Conservation (phyloP, 1,140 invertebrate species). For the Drosophila quadrilineata region DNA sequence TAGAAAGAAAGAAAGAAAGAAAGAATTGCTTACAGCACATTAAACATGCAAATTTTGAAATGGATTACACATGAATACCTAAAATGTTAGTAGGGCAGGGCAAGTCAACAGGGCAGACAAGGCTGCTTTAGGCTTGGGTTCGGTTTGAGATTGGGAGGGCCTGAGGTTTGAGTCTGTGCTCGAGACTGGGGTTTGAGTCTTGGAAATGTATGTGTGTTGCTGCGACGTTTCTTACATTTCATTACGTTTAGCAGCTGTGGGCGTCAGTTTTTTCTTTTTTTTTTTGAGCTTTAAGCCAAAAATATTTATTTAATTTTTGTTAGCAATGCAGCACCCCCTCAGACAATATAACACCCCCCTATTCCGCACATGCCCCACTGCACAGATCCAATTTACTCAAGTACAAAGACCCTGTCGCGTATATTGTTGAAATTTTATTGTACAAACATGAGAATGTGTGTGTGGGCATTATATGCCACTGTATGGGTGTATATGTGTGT, state of each 20-base stretch:
- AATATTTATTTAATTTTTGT: constrained; percentile 75
- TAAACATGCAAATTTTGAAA: constrained; percentile 56
- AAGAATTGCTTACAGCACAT: constrained; percentile 38
- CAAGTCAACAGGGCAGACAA: constrained; percentile 1
- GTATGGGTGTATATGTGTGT: constrained; percentile 13
- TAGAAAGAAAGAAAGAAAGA: neutral
- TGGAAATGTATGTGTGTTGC: too few relatives aligned
- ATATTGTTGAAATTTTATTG: constrained; percentile 78
- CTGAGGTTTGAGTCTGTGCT: too few relatives aligned
- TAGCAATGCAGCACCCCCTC: constrained; percentile 24
- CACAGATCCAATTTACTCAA: constrained; percentile 77
- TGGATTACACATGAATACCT: constrained; percentile 51
- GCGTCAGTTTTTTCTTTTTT: constrained; percentile 36
- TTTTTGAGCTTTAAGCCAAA: constrained; percentile 65
- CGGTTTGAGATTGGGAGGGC: too few relatives aligned
- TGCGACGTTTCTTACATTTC: neutral
- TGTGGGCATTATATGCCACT: too few relatives aligned
- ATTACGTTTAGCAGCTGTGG: neutral
- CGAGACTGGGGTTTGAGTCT: too few relatives aligned
- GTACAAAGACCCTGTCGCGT: constrained; percentile 73
- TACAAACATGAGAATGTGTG: constrained; percentile 69
- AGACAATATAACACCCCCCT: neutral
- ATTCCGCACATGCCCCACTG: constrained; percentile 27
- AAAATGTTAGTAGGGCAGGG: constrained; percentile 23
- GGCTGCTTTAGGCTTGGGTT: too few relatives aligned